A percentile compares a stretch with the other conserved stretches of the same genome.
phyloP scores from a whole-genome alignment of 2,888 invertebrate genomes.

The Synanthedon vespiformis region DNA sequence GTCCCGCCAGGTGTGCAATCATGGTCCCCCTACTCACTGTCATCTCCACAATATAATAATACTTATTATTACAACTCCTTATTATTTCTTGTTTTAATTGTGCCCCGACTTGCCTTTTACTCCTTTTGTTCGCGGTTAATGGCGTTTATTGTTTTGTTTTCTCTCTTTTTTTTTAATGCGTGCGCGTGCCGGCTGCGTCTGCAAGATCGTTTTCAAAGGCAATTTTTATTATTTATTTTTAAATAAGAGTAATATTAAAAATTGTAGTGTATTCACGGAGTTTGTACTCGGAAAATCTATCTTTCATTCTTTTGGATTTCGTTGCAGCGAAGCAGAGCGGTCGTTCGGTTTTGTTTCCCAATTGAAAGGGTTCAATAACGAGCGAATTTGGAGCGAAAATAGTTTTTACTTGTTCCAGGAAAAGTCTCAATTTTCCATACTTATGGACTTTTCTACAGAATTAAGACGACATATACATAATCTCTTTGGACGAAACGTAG shows the following conservation, averaged over 20 bases:
- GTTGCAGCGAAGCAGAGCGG: neutral
- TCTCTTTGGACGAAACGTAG: too few relatives aligned
- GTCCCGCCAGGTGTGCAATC: slow-evolving; percentile 48
- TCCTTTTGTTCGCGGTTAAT: slow-evolving; percentile 66
- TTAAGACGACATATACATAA: too few relatives aligned
- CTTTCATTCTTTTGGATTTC: neutral
- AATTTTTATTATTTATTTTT: slow-evolving; percentile 2
- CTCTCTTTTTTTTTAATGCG: slow-evolving; percentile 36
- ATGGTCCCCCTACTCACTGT: slow-evolving; percentile 29
- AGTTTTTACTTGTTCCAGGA: too few relatives aligned
- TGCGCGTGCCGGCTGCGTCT: slow-evolving; percentile 58
- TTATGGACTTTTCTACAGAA: too few relatives aligned
- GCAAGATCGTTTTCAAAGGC: slow-evolving; percentile 27
- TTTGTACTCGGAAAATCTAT: neutral
- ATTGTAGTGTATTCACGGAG: neutral
- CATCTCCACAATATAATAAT: slow-evolving; percentile 50
- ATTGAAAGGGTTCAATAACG: too few relatives aligned
- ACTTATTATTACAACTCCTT: slow-evolving; percentile 68
- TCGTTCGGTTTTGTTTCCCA: too few relatives aligned
- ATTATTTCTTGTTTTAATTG: slow-evolving; percentile 71
- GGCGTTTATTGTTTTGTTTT: slow-evolving; percentile 61
- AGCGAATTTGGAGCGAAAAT: too few relatives aligned
- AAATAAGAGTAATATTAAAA: slow-evolving; percentile 1
- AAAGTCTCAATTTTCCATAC: too few relatives aligned
- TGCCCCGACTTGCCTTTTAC: slow-evolving; percentile 65